Base-by-base conservation (phyloP, 2,888 invertebrate species). In the Spatulosminthurus flaviceps region DNA sequence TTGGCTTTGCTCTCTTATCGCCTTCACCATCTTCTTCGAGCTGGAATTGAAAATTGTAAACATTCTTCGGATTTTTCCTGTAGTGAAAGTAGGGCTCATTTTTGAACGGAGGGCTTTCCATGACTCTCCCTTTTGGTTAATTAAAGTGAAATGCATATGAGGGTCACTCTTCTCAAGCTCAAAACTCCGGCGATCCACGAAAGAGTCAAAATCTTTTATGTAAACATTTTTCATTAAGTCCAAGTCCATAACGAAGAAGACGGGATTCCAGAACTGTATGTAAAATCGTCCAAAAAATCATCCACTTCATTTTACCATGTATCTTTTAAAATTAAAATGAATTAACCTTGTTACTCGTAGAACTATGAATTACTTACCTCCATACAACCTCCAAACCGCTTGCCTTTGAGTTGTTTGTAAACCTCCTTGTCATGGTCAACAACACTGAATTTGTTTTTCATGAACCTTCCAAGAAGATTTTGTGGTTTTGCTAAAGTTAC, bases 181-280 rank as follows among this genome's bases (percentile, higher is more conserved):
- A 21, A 77, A 70, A 2, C 69, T 60, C 16, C 69, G 43, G 0
- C 70, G 77, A 29, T 77, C 43, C 9, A 60, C 60, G 43, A 77
- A 77, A 60, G 24, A 16, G 34, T 77, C 77, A 60, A 77, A 77
- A 34, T 77, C 77, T 29, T 70, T 69, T 7, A 77, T 77, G 26
- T 21, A 77, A 29, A 77, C 24, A 7, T 51, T 1, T 21, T 77
- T 77, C 51, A 77, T 28, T 0, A 77, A 24, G 5, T 77, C 77
- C 77, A 77, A 24, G 70, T 77, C 77, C 34, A 21, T 69, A 7
- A 77, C 13, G 70, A 51, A 70, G 0, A 77, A 60, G 1, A 77
- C 29, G 1, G 77, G 77, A 61, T 43, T 70, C 60, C 51, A 24
- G 1, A 75, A 28, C 64, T 66, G 60, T 9, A 60, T 5, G 24